Conservation (phyloP, 2,888 invertebrate genomes). For the Agrilus mali region DNA sequence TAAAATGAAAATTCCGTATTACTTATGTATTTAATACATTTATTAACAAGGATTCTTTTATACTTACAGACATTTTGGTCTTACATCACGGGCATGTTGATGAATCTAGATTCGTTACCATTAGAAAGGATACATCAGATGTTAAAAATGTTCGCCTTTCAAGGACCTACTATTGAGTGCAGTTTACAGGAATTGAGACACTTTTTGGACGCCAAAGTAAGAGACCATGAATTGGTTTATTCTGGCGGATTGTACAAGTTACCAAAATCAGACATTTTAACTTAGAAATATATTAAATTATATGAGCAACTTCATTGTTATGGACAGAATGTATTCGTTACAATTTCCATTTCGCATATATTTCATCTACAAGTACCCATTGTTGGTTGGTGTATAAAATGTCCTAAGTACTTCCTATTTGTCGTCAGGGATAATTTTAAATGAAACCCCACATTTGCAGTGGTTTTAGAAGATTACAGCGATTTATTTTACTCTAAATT, state of each 20-base stretch:
- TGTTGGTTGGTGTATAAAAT: too few relatives aligned
- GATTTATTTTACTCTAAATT: too few relatives aligned
- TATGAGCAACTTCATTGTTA: not conserved
- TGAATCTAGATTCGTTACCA: constrained; percentile 83
- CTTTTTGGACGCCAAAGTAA: constrained; percentile 86
- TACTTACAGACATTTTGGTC: constrained; percentile 74
- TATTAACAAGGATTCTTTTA: constrained; percentile 8
- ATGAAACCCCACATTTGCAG: too few relatives aligned
- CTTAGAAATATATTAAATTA: not conserved
- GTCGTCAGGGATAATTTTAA: too few relatives aligned
- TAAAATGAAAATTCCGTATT: not conserved
- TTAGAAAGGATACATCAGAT: constrained; percentile 90
- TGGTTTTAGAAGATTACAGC: too few relatives aligned
- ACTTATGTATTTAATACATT: not conserved
- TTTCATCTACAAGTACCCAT: too few relatives aligned
- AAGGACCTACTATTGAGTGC: constrained; percentile 80
- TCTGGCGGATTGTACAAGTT: constrained; percentile 81
- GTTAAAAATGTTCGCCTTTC: constrained; percentile 93
- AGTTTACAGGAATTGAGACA: constrained; percentile 75
- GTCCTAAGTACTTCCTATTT: too few relatives aligned
- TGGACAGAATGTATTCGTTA: not conserved
- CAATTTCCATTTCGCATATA: not conserved
- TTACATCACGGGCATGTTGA: constrained; percentile 93
- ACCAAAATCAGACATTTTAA: constrained; percentile 44
- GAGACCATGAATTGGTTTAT: constrained; percentile 75